Evolutionary conservation across 1,140 invertebrate species (phyloP).

Genomic region (silkworm (Bombyx mori)): ASM3026992v2 NC_085119.1:8329001-8329500

Average conservation of each 20-base stretch:
- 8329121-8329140: too few relatives aligned
- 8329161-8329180: too few relatives aligned
- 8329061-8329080: too few relatives aligned
- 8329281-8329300: constrained; percentile 2
- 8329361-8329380: constrained; percentile 61
- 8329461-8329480: constrained; percentile 67
- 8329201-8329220: too few relatives aligned
- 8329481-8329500: constrained; percentile 61
- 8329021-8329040: too few relatives aligned
- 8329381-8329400: constrained; percentile 67
- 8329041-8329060: too few relatives aligned
- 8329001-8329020: too few relatives aligned
- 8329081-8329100: too few relatives aligned
- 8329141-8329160: too few relatives aligned
- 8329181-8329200: too few relatives aligned
- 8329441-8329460: constrained; percentile 64
- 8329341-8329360: constrained; percentile 64
- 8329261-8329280: constrained; percentile 8
- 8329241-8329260: constrained; percentile 5
- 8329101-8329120: too few relatives aligned
- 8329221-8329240: too few relatives aligned
- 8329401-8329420: constrained; percentile 46
- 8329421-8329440: constrained; percentile 49
- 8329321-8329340: constrained; percentile 35
- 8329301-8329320: constrained; percentile 37